Evolutionary conservation across 1,140 invertebrate genomes (phyloP), one percentile per base, ranked within the genome.

Genomic region (Drosophila nasuta): DNA sequence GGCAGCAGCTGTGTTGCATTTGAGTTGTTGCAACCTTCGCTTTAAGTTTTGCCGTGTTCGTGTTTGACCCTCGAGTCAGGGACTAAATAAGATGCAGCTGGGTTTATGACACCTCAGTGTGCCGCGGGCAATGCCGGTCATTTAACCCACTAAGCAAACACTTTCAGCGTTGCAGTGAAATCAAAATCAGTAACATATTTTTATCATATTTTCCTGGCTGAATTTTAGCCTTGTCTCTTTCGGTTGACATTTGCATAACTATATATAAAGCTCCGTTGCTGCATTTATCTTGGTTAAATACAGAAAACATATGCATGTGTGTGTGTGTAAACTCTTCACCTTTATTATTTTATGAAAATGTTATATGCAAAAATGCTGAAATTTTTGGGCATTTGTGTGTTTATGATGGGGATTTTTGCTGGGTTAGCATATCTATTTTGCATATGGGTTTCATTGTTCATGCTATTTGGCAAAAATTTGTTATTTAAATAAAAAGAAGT

Each of bases 291-390:
- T 82, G 67, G 75, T 65, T 58, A 69, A 60, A 68, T 43, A 52
- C 13, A 48, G 15, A 5, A 54, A 3, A 25, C 49, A 15, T 25
- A 52, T 67, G 45, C 64, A 46, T 66, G 35, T 79, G 43, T 67
- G 43, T 49, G 62, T 43, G 25, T 65, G 43, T 75, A 66, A 75
- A 71, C 74, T 74, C 79, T 83, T 76, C 74, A 77, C 67, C 77
- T 87, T 88, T 88, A 88, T 88, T 88, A 82, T 89, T 85, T 89
- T 88, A 81, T 73, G 64, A 85, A 75, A 89, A 83, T 88, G 71
- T 52, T 66, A 75, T 80, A 57, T 69, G 60, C 58, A 58, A 51
- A 85, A 83, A 83, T 83, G 80, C 35, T 66, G 63, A 69, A 8
- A 8, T 8, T 77, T 67, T 60, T 67, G 13, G 60, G 67, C 49